A percentile compares a stretch with the other conserved stretches of the same genome.
phyloP scores from a whole-genome alignment of 1,140 invertebrate genomes.

The Bombus waltoni region DNA sequence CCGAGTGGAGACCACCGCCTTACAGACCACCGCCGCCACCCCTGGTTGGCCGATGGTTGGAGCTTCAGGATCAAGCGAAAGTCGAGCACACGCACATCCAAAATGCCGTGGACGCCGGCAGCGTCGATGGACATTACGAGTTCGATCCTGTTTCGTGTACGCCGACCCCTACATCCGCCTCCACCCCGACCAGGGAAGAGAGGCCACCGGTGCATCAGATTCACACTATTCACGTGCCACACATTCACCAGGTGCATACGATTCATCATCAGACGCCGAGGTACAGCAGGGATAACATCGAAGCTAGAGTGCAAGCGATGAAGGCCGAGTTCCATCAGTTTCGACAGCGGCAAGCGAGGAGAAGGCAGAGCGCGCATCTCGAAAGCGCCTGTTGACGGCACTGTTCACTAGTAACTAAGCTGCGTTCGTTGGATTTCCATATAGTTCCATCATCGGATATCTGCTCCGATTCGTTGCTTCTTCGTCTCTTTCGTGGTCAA shows the following conservation, averaged over 20 bases:
- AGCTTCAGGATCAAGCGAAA: slow-evolving; percentile 80
- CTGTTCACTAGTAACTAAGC: slow-evolving; percentile 4
- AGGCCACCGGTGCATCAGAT: slow-evolving; percentile 80
- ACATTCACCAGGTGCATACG: slow-evolving; percentile 77
- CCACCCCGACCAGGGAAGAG: slow-evolving; percentile 85
- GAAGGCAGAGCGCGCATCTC: slow-evolving; percentile 86
- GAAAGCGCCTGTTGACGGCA: slow-evolving; percentile 88
- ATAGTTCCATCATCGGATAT: slow-evolving; percentile 15
- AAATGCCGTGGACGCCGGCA: slow-evolving; percentile 89
- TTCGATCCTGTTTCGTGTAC: slow-evolving; percentile 92
- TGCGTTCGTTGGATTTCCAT: not conserved
- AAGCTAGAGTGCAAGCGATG: slow-evolving; percentile 95
- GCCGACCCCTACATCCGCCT: slow-evolving; percentile 88
- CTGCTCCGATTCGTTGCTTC: slow-evolving; percentile 34
- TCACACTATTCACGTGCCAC: slow-evolving; percentile 73
- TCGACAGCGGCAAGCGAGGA: slow-evolving; percentile 91
- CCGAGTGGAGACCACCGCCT: slow-evolving; percentile 89
- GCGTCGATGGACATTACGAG: slow-evolving; percentile 97
- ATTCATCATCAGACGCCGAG: slow-evolving; percentile 80
- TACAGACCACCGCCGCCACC: slow-evolving; percentile 88
- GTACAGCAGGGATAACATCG: slow-evolving; percentile 88
- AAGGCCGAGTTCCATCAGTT: slow-evolving; percentile 98
- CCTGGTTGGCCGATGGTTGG: slow-evolving; percentile 85
- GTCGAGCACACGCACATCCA: slow-evolving; percentile 58
- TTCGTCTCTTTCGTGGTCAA: not conserved